These are phyloP conservation scores for Gracilinanus agilis DNA, from an alignment of 2,113 vertebrate genomes.

Conservation along the genomic window DNA sequence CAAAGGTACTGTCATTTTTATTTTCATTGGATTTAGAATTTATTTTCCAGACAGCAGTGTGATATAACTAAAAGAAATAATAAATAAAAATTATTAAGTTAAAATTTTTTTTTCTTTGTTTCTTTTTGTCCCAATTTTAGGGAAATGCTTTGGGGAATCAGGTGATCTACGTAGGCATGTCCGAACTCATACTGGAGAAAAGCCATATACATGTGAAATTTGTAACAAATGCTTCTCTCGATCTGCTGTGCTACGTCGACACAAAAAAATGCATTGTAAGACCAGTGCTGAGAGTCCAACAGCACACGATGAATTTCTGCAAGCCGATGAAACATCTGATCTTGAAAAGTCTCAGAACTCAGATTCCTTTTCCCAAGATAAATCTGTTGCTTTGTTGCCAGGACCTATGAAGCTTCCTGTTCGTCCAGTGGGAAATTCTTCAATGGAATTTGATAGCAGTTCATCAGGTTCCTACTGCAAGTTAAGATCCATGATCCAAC, in stretches of 20 bases:
- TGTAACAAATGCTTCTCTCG: slow-evolving; percentile 95
- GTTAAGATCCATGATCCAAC: slow-evolving; percentile 82
- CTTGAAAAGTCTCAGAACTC: slow-evolving; percentile 80
- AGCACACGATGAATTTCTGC: slow-evolving; percentile 54
- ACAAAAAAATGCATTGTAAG: slow-evolving; percentile 89
- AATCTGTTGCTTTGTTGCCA: slow-evolving; percentile 73
- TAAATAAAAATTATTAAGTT: too few species aligned
- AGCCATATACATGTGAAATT: slow-evolving; percentile 92
- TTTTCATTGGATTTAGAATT: too few species aligned
- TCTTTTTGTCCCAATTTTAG: slow-evolving; percentile 76
- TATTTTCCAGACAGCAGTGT: too few species aligned
- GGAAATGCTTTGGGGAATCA: slow-evolving; percentile 94
- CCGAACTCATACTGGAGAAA: slow-evolving; percentile 95
- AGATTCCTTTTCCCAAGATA: slow-evolving; percentile 83
- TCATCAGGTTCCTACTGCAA: slow-evolving; percentile 83
- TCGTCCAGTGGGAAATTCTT: not conserved
- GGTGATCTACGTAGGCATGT: slow-evolving; percentile 95
- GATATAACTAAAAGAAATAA: too few species aligned
- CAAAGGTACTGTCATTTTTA: too few species aligned
- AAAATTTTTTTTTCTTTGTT: not conserved
- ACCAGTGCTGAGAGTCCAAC: slow-evolving; percentile 59
- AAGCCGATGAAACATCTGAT: slow-evolving; percentile 68
- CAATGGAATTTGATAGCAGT: slow-evolving; percentile 51
- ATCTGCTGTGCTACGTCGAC: slow-evolving; percentile 93
- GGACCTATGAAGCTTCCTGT: slow-evolving; percentile 78